Base-by-base conservation (phyloP, 1,140 invertebrate species). In the Amphibalanus amphitrite region DNA sequence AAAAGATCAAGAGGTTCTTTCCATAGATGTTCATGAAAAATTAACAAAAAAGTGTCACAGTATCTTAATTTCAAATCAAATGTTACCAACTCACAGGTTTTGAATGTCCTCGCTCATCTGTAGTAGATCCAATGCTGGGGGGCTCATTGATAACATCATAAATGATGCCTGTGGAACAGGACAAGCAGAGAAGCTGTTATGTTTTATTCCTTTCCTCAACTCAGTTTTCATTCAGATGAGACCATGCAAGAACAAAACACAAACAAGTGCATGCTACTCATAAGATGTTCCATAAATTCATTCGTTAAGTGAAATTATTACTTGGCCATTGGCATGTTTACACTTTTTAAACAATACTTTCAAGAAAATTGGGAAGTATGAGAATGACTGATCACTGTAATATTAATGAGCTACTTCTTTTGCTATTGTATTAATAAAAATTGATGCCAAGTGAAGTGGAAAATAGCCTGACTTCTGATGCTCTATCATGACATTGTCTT, bases 111-210 rank as follows among this genome's bases (percentile, higher is more conserved):
- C 93, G 88, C 80, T 97, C 95, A 83, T 98, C 95, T 64, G 95
- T 96, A 13, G 95, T 97, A 4, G 93, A 95, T 69, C 96, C 95
- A 74, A 98, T 93, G 81, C 93, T 95, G 0, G 95, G 95, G 59
- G 96, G 95, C 81, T 98, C 96, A 69, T 97, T 93, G 79, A 98
- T 98, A 0, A 98, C 93, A 83, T 98, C 95, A 82, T 98, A 98
- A 76, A 98, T 98, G 47, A 98, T 94, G 73, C 95, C 95, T 97
- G 79, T 67, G 71, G 74, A 67, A 73, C 17, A 71, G 29, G 1
- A 72, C 67, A 70, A 65, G 20, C 67, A 15, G 23, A 26, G 6
- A 6, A 3, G 67, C 26, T 26, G 28, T 28, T n/a, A 25, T 1
- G 28, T 65, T 8, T 65, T 25, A 10, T 4, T 26, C 8, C 38